Evolutionary conservation across 2,888 invertebrate species (phyloP).

Genomic region (Tenthredo mesomela): DNA sequence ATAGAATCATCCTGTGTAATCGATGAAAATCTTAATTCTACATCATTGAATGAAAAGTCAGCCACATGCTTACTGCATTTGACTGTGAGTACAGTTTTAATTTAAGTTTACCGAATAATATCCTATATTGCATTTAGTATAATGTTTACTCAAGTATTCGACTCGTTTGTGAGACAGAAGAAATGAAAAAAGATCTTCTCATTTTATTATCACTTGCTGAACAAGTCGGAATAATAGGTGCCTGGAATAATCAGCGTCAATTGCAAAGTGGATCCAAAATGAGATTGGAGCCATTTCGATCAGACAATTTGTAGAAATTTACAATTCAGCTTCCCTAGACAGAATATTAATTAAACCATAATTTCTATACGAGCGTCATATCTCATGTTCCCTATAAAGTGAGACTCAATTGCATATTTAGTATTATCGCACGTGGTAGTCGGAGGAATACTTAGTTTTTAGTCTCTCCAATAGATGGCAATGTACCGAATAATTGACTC

Average conservation of each 20-base stretch:
- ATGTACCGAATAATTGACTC: not conserved
- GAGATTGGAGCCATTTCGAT: not conserved
- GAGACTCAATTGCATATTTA: not conserved
- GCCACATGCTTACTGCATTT: conserved; percentile 60
- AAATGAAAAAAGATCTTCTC: not conserved
- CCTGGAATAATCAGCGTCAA: not conserved
- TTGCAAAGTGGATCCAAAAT: not conserved
- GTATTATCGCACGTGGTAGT: not conserved
- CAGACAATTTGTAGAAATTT: not conserved
- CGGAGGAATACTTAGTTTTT: not conserved
- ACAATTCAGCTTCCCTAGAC: not conserved
- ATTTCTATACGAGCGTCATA: not conserved
- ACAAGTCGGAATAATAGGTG: not conserved
- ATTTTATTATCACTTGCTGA: not conserved
- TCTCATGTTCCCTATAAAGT: not conserved
- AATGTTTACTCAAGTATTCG: not conserved
- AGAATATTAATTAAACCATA: not conserved
- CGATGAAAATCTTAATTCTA: conserved; percentile 60
- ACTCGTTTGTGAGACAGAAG: not conserved
- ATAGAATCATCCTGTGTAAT: conserved; percentile 61
- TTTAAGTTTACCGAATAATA: not conserved
- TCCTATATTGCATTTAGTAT: not conserved
- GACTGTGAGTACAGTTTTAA: conserved; percentile 58
- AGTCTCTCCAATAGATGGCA: conserved; percentile 4
- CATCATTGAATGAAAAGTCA: conserved; percentile 57